Conservation (phyloP, 2,888 invertebrate species). For the Hemicrepidius hirtus region DNA sequence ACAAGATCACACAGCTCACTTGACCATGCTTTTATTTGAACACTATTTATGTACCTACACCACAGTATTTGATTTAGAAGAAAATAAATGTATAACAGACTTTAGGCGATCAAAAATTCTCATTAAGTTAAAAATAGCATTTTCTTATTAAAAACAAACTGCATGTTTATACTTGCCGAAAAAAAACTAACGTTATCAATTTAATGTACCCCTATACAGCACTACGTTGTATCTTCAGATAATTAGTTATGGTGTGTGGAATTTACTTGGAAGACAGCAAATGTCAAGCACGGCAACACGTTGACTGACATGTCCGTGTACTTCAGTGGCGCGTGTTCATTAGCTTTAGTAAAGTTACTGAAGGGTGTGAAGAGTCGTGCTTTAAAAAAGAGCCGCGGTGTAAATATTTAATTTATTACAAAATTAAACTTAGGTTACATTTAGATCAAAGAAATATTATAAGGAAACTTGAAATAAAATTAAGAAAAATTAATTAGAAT, state of each 20-base stretch:
- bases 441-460: too few relatives aligned
- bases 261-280: conserved; percentile 22
- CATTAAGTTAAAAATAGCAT: too few relatives aligned
- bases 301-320: conserved; percentile 31
- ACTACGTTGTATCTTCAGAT: neutral
- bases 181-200: neutral
- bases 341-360: conserved; percentile 12
- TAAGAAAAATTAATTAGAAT: too few relatives aligned
- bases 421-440: neutral
- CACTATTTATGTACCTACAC: too few relatives aligned
- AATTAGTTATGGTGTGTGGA: conserved; percentile 27
- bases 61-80: too few relatives aligned
- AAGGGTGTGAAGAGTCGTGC: conserved; percentile 4
- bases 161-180: too few relatives aligned
- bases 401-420: conserved; percentile 4
- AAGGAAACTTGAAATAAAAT: too few relatives aligned
- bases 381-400: neutral
- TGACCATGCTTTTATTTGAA: too few relatives aligned
- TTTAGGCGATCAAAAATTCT: too few relatives aligned
- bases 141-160: too few relatives aligned
- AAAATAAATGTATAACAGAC: too few relatives aligned
- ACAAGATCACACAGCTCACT: too few relatives aligned
- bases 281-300: conserved; percentile 16
- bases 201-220: neutral
- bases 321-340: conserved; percentile 13